Base-by-base conservation (phyloP, 2,797 vertebrate genomes). In the Chelonia mydas region DNA sequence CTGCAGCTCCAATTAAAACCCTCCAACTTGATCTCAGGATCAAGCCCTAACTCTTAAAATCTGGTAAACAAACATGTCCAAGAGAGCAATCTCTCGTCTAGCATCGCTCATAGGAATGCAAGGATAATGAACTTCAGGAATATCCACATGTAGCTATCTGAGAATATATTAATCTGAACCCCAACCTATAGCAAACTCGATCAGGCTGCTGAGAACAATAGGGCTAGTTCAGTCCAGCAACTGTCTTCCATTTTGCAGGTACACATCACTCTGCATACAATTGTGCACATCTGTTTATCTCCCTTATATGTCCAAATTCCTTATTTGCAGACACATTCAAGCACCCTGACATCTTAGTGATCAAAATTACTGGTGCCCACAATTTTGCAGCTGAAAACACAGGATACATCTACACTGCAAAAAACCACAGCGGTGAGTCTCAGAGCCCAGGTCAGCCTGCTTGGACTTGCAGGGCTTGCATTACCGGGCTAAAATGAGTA, bases 21-120 rank as follows among this genome's bases (percentile, higher is more conserved):
- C 59, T 19, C 77, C 87, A 76, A 77, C 8, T 84, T 88, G 83
- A 33, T 41, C 17, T n/a, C 37, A 41, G 80, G 93, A 90, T 95
- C 86, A 93, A 90, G 84, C 85, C 55, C 82, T 93, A 21, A 57
- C 86, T 88, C 72, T 49, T 78, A 57, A 95, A 0, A 0, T 13
- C 55, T 3, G 33, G 86, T 80, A 95, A 93, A 77, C 93, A 97
- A 89, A 94, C 90, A 93, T 95, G 94, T 92, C 93, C 86, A 93
- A 94, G 93, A 77, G 72, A 90, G 93, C 72, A 91, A 94, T 88
- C 92, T 93, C 76, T 57, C 13, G 82, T 77, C 16, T 0, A 87
- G 86, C 80, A 94, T 95, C 94, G 95, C 92, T 96, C 95, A 95
- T 0, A 28, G 94, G 85, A 93, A 83, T 87, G 85, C 0, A 74